Percentiles rank a stretch among this genome's conserved stretches.
These are phyloP conservation scores for Solenopsis invicta DNA, from an alignment of 1,140 invertebrate genomes.

Conservation along the genomic window DNA sequence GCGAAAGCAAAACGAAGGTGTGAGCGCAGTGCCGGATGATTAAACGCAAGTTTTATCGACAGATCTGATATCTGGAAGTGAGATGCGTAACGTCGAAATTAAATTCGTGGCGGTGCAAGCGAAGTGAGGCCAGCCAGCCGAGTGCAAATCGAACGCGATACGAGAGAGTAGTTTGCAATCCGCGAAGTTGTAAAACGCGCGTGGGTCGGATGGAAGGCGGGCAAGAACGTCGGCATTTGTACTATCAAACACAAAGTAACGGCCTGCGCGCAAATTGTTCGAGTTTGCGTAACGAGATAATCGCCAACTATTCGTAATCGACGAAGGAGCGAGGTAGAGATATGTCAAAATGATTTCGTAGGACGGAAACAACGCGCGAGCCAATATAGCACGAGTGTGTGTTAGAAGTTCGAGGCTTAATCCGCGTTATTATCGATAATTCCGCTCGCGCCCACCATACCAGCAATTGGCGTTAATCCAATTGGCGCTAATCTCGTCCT, in stretches of 20 bases:
- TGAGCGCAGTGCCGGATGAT: slow-evolving; percentile 45
- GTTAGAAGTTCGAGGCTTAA: slow-evolving; percentile 37
- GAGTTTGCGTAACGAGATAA: slow-evolving; percentile 47
- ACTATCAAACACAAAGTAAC: slow-evolving; percentile 43
- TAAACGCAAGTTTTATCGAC: slow-evolving; percentile 60
- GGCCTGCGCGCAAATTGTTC: slow-evolving; percentile 33
- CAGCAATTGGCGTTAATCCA: slow-evolving; percentile 49
- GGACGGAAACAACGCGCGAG: slow-evolving; percentile 18
- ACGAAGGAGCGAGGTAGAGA: slow-evolving; percentile 22
- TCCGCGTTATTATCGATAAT: slow-evolving; percentile 56
- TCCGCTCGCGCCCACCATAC: neutral
- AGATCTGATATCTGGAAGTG: slow-evolving; percentile 45
- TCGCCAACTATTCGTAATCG: slow-evolving; percentile 44
- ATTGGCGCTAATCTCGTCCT: slow-evolving; percentile 39
- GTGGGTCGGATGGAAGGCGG: neutral
- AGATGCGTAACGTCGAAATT: slow-evolving; percentile 61
- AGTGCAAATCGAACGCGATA: slow-evolving; percentile 25
- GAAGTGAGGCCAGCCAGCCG: neutral
- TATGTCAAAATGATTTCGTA: slow-evolving; percentile 49
- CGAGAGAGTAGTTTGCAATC: slow-evolving; percentile 37
- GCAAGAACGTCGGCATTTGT: slow-evolving; percentile 34
- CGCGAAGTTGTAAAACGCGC: slow-evolving; percentile 49
- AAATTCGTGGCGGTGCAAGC: slow-evolving; percentile 32
- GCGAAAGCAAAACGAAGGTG: slow-evolving; percentile 57
- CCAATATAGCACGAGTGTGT: slow-evolving; percentile 17